phyloP scores from a whole-genome alignment of 2,113 vertebrate species.

The Forbesichthys papilliferus region DNA sequence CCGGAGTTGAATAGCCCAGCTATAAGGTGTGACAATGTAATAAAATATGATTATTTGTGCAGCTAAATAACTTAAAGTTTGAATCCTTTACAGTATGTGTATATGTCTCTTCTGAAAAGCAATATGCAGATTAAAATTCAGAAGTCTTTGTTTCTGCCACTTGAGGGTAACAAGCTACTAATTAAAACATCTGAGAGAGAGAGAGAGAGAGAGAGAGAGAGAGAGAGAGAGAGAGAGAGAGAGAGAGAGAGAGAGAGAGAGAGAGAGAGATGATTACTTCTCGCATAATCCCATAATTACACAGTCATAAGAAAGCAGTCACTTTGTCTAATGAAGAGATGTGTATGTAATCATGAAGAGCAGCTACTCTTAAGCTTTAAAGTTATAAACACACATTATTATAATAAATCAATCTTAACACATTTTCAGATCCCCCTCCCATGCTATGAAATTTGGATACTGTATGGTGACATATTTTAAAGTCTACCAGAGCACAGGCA shows the following conservation, averaged over 20 bases:
- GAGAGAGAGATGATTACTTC: constrained; percentile 68
- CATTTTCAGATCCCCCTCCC: not conserved
- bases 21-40: too few species aligned
- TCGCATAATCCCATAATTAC: constrained; percentile 79
- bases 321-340: constrained; percentile 71
- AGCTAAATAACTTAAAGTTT: too few species aligned
- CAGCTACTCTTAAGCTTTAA: constrained; percentile 37
- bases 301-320: constrained; percentile 69
- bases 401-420: constrained; percentile 22
- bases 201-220: constrained; percentile 48
- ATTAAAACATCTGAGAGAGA: constrained; percentile 77
- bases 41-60: too few species aligned
- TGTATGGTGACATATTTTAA: not conserved
- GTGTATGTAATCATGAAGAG: constrained; percentile 64
- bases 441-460: not conserved
- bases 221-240: constrained; percentile 31
- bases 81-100: not conserved
- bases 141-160: constrained; percentile 64
- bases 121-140: not conserved
- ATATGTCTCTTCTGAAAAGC: constrained; percentile 20
- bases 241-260: constrained; percentile 57
- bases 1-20: too few species aligned
- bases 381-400: not conserved
- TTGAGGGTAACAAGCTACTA: constrained; percentile 76
- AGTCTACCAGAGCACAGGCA: too few species aligned